These are phyloP conservation scores for Troides helena DNA, from an alignment of 2,888 invertebrate genomes.

Conservation along the genomic window DNA sequence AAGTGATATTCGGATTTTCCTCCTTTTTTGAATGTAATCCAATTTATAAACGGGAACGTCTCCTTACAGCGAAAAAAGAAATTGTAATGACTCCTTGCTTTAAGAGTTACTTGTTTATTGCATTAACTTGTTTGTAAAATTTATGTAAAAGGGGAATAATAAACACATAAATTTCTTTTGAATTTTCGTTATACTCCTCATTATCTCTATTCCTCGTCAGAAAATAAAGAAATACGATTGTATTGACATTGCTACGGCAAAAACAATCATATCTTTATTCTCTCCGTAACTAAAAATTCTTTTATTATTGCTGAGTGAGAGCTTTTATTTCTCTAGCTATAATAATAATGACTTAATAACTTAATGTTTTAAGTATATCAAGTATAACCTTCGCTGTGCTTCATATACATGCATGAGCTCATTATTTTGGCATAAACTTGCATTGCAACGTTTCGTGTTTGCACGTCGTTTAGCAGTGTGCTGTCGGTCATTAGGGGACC, in stretches of 20 bases:
- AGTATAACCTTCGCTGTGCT: not conserved
- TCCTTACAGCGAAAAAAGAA: constrained; percentile 16
- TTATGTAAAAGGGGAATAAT: not conserved
- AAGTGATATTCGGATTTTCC: constrained; percentile 21
- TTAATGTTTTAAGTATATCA: too few relatives aligned
- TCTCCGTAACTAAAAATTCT: too few relatives aligned
- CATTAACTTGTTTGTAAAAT: constrained; percentile 17
- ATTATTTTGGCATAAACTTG: not conserved
- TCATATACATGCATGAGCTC: not conserved
- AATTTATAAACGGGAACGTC: constrained; percentile 20
- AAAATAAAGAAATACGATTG: too few relatives aligned
- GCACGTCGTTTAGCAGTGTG: constrained; percentile 7
- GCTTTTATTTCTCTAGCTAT: too few relatives aligned
- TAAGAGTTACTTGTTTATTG: constrained; percentile 19
- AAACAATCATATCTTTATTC: too few relatives aligned
- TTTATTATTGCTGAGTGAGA: too few relatives aligned
- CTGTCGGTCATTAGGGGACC: constrained; percentile 22
- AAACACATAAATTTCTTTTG: not conserved
- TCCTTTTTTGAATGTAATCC: constrained; percentile 27
- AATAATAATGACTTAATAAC: too few relatives aligned
- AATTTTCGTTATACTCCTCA: not conserved
- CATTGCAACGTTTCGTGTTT: constrained; percentile 6
- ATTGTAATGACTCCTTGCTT: constrained; percentile 23
- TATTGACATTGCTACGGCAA: too few relatives aligned
- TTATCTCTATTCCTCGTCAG: too few relatives aligned